Conservation (phyloP, 2,888 invertebrate genomes). For the Xiphydria camelus region DNA sequence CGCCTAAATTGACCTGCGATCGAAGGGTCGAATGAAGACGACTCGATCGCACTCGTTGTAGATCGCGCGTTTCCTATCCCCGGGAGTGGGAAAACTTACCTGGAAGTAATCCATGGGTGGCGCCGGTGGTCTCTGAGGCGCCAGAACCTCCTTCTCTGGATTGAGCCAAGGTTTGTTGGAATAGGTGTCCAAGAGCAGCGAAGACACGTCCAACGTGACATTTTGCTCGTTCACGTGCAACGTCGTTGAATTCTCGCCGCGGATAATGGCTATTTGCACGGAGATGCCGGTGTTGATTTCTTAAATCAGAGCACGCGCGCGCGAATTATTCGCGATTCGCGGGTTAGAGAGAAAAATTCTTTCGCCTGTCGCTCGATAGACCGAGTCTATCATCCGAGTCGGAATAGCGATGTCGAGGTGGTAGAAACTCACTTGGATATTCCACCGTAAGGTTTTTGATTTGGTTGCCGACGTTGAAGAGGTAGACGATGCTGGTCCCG, state of each 20-base stretch:
- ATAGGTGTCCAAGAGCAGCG: constrained; percentile 73
- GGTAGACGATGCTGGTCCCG: constrained; percentile 78
- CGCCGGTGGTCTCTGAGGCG: constrained; percentile 85
- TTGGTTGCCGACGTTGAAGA: constrained; percentile 81
- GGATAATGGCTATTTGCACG: constrained; percentile 84
- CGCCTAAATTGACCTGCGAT: constrained; percentile 84
- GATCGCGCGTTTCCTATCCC: constrained; percentile 79
- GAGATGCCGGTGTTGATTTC: constrained; percentile 81
- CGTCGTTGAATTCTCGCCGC: constrained; percentile 72
- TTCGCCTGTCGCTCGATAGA: too few relatives aligned
- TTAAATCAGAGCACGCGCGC: constrained; percentile 27
- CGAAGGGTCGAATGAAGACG: constrained; percentile 81
- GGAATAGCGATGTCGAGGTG: too few relatives aligned
- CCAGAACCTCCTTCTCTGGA: constrained; percentile 81
- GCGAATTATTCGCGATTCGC: too few relatives aligned
- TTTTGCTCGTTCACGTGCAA: constrained; percentile 82
- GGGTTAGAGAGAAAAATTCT: too few relatives aligned
- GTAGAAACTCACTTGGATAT: constrained; percentile 62
- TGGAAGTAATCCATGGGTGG: constrained; percentile 90
- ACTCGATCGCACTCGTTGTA: constrained; percentile 79
- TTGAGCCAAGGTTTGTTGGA: constrained; percentile 87
- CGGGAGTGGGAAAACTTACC: constrained; percentile 65
- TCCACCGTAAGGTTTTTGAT: constrained; percentile 79
- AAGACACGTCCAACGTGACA: constrained; percentile 70
- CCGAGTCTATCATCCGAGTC: too few relatives aligned